Evolutionary conservation across 2,113 vertebrate genomes (phyloP).

Genomic region (Caranx melampygus): DNA sequence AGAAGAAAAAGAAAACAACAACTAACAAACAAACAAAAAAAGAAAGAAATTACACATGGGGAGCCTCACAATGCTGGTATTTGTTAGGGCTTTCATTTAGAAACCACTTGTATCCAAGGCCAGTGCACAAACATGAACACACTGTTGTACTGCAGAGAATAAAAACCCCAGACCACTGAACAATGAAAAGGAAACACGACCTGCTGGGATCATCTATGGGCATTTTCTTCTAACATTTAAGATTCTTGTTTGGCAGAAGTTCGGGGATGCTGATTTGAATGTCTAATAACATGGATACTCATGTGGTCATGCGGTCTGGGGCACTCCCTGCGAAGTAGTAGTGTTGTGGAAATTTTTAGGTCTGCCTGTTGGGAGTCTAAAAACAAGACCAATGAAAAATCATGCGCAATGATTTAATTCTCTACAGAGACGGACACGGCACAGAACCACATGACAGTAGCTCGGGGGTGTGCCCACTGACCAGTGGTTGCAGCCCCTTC

Average conservation of each 20-base stretch:
- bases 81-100: constrained; percentile 40
- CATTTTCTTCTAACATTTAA: neutral
- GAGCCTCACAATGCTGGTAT: constrained; percentile 42
- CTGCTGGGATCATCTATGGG: constrained; percentile 6
- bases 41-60: constrained; percentile 50
- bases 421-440: no score
- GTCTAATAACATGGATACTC: neutral
- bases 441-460: no score
- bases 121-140: constrained; percentile 9
- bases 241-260: constrained; percentile 1
- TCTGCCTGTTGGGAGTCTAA: no score
- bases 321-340: neutral
- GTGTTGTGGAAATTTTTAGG: no score
- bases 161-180: constrained; percentile 12
- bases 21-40: constrained; percentile 3
- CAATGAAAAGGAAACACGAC: constrained; percentile 17
- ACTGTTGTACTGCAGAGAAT: constrained; percentile 15
- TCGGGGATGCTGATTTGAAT: constrained; percentile 1
- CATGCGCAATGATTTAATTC: no score
- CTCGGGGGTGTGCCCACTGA: no score
- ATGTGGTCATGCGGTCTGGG: neutral
- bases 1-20: constrained; percentile 53
- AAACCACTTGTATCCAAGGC: constrained; percentile 57
- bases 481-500: no score
- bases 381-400: no score